Evolutionary conservation across 2,113 vertebrate genomes (phyloP), one percentile per base, ranked within the genome.

Genomic region (Festucalex cinctus): DNA sequence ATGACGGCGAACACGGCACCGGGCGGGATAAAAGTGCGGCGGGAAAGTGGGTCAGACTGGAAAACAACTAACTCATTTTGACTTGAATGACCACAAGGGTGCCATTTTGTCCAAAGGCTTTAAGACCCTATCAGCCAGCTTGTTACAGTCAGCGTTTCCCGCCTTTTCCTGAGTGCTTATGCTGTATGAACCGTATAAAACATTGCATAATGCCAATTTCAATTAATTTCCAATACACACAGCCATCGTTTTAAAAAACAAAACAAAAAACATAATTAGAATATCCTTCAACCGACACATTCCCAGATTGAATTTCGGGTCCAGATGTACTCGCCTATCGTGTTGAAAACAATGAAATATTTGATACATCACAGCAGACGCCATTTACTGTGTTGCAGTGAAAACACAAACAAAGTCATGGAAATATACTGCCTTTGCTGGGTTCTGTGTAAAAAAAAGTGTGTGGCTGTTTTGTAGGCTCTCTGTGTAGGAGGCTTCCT

Each of bases 41-140:
- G 54, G 54, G 28, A 32, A 57, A 57, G 54, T 57, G 24, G 26
- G 54, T 57, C 26, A 3, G 28, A 57, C 6, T 28, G 54, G 26
- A 57, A 26, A 32, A 19, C 54, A 57, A 32, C 54, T 57, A 57
- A 57, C 26, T 32, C 54, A 32, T 57, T 57, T 57, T 28, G 54
- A 57, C 54, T 57, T 57, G 28, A 57, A 57, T 57, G 54, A 57
- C 26, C 26, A 57, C 54, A 32, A 28, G 9, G 54, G 54, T n/a
- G 54, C 54, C 26, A 12, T 32, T 57, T 17, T 10, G 14, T 5
- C 6, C 54, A 32, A 57, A 17, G 14, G 26, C 26, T 57, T 57
- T 7, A 16, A 57, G 54, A 57, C 26, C 9, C 14, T 10, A 57
- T 32, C 54, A 32, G 5, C 13, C 24, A 19, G 54, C 26, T 3